These are phyloP conservation scores for Copsychus sechellarum DNA, from an alignment of 2,113 vertebrate species.

Conservation along the genomic window DNA sequence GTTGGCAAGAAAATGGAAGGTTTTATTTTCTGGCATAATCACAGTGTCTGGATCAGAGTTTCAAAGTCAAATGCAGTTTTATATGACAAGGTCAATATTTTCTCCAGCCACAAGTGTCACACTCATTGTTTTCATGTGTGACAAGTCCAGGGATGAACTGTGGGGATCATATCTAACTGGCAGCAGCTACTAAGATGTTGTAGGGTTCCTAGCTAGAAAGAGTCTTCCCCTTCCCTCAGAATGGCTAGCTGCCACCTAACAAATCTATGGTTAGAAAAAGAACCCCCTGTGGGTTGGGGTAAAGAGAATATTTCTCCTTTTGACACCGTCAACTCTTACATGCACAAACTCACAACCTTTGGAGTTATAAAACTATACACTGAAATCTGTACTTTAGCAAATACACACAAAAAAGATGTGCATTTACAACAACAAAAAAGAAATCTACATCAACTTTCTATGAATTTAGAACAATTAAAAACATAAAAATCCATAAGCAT, in stretches of 20 bases:
- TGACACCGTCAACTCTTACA: not conserved
- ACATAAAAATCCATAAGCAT: not conserved
- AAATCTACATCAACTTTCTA: not conserved
- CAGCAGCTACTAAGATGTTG: not conserved
- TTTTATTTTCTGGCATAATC: slow-evolving; percentile 8
- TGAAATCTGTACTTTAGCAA: not conserved
- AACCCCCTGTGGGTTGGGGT: not conserved
- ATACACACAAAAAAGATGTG: not conserved
- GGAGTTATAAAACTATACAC: not conserved
- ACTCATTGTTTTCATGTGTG: not conserved
- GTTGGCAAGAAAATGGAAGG: not conserved
- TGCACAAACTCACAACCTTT: not conserved
- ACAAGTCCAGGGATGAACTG: not conserved
- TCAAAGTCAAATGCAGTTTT: not conserved
- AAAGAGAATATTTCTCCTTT: not conserved
- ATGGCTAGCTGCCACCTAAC: not conserved
- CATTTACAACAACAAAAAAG: not conserved
- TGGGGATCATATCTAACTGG: not conserved
- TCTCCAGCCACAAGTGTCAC: rapidly evolving
- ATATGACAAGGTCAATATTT: not conserved
- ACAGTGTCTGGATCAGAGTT: not conserved
- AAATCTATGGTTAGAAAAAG: not conserved
- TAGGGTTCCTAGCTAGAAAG: not conserved
- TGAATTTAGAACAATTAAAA: not conserved
- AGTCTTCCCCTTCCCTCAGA: not conserved